These are phyloP conservation scores for Chelonus formosanus DNA, from an alignment of 2,888 invertebrate genomes.

Conservation along the genomic window DNA sequence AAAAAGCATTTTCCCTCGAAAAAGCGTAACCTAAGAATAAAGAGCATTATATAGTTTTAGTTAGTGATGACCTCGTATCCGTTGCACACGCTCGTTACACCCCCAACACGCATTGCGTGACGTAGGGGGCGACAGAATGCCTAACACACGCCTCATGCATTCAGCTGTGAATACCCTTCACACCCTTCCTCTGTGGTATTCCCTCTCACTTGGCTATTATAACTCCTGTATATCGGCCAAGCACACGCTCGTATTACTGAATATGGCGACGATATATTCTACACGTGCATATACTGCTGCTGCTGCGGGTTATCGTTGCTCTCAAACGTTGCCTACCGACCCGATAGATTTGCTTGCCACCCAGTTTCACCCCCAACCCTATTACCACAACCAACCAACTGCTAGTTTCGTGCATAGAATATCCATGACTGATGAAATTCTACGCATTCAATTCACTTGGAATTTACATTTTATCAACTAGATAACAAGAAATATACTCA, in stretches of 20 bases:
- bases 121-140: slow-evolving; percentile 53
- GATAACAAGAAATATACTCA: background rate
- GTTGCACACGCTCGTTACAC: slow-evolving; percentile 47
- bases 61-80: slow-evolving; percentile 42
- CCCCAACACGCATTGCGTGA: slow-evolving; percentile 52
- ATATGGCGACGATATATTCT: slow-evolving; percentile 17
- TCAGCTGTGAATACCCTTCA: slow-evolving; percentile 48
- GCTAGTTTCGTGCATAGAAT: slow-evolving; percentile 16
- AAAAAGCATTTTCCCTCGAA: background rate
- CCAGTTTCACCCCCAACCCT: slow-evolving; percentile 12
- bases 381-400: slow-evolving; percentile 23
- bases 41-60: slow-evolving; percentile 28
- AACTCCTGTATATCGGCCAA: slow-evolving; percentile 27
- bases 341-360: slow-evolving; percentile 21
- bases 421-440: background rate
- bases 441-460: background rate
- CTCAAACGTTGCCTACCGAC: slow-evolving; percentile 16
- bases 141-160: slow-evolving; percentile 50
- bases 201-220: slow-evolving; percentile 16
- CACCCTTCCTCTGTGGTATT: slow-evolving; percentile 25
- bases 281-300: slow-evolving; percentile 17
- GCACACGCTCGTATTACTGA: slow-evolving; percentile 20
- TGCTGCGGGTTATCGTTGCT: slow-evolving; percentile 28
- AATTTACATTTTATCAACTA: background rate
- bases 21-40: background rate